Conservation (phyloP, 2,888 invertebrate genomes). For the Agrochola macilenta region DNA sequence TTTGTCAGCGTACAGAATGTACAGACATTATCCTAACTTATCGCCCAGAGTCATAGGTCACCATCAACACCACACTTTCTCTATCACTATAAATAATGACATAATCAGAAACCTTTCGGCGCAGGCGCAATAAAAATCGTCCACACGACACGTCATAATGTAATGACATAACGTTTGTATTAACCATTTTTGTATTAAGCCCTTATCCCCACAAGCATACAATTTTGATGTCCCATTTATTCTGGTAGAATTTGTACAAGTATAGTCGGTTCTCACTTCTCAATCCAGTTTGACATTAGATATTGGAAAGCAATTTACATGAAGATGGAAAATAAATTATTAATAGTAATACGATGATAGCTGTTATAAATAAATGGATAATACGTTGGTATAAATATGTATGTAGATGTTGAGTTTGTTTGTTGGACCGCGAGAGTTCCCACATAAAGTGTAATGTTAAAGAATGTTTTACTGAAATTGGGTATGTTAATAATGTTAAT, state of each 20-base stretch:
- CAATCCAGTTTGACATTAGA: constrained; percentile 58
- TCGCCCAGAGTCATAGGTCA: constrained; percentile 55
- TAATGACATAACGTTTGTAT: constrained; percentile 62
- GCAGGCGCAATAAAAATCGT: constrained; percentile 60
- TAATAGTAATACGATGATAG: constrained; percentile 55
- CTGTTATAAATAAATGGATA: constrained; percentile 53
- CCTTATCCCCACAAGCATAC: constrained; percentile 15
- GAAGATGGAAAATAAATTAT: constrained; percentile 59
- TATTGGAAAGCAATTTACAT: constrained; percentile 64
- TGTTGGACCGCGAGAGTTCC: constrained; percentile 39
- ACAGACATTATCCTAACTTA: constrained; percentile 54
- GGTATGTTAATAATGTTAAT: constrained; percentile 50
- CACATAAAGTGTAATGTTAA: constrained; percentile 44
- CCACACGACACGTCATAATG: constrained; percentile 53
- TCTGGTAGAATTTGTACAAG: background rate
- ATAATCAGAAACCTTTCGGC: constrained; percentile 64
- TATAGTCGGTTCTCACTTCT: constrained; percentile 19
- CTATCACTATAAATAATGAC: constrained; percentile 63
- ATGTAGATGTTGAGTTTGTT: constrained; percentile 37
- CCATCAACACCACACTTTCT: constrained; percentile 61
- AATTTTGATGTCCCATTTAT: constrained; percentile 46
- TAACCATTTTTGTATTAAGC: constrained; percentile 51
- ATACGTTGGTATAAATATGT: constrained; percentile 55
- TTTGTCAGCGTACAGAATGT: constrained; percentile 44
- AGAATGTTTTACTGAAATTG: constrained; percentile 46